Evolutionary conservation across 2,888 invertebrate genomes (phyloP).

Genomic region (Sphaerophoria rueppellii): DNA sequence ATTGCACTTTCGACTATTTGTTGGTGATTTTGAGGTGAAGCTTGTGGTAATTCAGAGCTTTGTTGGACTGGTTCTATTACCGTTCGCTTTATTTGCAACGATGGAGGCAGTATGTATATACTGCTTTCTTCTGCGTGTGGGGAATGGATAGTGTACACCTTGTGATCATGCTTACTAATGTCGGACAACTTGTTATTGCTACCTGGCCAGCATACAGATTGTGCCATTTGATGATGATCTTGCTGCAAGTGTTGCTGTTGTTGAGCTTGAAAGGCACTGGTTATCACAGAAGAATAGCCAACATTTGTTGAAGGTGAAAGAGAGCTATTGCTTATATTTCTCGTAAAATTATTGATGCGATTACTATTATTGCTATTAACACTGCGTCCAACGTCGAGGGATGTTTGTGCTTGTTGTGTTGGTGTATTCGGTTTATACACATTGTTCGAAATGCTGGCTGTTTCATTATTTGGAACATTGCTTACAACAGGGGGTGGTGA

Average conservation of each 20-base stretch:
- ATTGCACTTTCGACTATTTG: constrained; percentile 67
- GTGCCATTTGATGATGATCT: constrained; percentile 63
- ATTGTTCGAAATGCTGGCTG: constrained; percentile 78
- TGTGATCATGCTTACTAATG: constrained; percentile 56
- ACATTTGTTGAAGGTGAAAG: constrained; percentile 83
- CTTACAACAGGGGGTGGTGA: constrained; percentile 76
- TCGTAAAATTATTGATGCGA: constrained; percentile 77
- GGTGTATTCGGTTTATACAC: constrained; percentile 79
- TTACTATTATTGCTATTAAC: constrained; percentile 76
- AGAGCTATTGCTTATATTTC: constrained; percentile 75
- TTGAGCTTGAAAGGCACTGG: constrained; percentile 84
- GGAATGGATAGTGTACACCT: constrained; percentile 50
- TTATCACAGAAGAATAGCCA: constrained; percentile 92
- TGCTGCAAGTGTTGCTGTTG: constrained; percentile 81
- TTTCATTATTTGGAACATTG: constrained; percentile 76
- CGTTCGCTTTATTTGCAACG: constrained; percentile 65
- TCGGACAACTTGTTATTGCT: constrained; percentile 44
- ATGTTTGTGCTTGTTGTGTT: constrained; percentile 70
- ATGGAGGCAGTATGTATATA: constrained; percentile 55
- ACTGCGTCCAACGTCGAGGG: constrained; percentile 45
- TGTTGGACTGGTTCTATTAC: constrained; percentile 43
- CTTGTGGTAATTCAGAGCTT: constrained; percentile 38
- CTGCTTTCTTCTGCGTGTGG: constrained; percentile 58
- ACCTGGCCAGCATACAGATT: constrained; percentile 59
- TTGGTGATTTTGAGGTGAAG: constrained; percentile 46